A percentile compares a stretch with the other conserved stretches of the same genome.
Conservation (phyloP, 2,797 vertebrate species). For the Ibycter americanus region DNA sequence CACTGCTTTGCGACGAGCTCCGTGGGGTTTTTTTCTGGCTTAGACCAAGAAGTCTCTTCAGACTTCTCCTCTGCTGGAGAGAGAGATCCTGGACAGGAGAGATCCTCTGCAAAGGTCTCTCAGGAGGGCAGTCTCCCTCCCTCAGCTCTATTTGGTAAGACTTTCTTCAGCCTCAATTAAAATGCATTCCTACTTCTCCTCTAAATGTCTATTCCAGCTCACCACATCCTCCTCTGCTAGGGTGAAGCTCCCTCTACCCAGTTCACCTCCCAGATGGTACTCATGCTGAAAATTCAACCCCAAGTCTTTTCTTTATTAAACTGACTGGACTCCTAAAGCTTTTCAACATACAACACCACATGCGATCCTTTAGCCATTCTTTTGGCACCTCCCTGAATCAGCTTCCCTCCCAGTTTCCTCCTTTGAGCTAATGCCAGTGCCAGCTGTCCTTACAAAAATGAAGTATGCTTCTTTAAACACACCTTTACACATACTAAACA, state of each 20-base stretch:
- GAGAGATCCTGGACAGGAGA: background rate
- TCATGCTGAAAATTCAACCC: background rate
- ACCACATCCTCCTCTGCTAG: background rate
- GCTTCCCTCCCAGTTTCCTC: background rate
- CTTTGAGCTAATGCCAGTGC: background rate
- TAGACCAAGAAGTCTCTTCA: background rate
- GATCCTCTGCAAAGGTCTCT: background rate
- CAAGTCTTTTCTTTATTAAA: background rate
- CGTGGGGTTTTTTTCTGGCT: accelerated
- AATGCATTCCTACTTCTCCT: background rate
- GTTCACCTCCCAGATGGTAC: background rate
- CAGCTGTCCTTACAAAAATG: background rate
- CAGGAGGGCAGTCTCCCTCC: background rate
- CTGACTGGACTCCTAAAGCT: background rate
- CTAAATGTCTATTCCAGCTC: accelerated
- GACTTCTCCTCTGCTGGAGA: background rate
- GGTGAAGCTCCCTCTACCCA: background rate
- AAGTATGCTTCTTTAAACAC: background rate
- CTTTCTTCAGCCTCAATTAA: background rate
- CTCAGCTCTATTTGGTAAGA: background rate
- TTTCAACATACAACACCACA: accelerated
- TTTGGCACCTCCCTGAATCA: background rate
- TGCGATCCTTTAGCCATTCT: accelerated
- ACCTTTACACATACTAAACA: background rate
- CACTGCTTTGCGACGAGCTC: accelerated